These are phyloP conservation scores for Drosophila rellima DNA, from an alignment of 2,888 invertebrate species.

Conservation along the genomic window DNA sequence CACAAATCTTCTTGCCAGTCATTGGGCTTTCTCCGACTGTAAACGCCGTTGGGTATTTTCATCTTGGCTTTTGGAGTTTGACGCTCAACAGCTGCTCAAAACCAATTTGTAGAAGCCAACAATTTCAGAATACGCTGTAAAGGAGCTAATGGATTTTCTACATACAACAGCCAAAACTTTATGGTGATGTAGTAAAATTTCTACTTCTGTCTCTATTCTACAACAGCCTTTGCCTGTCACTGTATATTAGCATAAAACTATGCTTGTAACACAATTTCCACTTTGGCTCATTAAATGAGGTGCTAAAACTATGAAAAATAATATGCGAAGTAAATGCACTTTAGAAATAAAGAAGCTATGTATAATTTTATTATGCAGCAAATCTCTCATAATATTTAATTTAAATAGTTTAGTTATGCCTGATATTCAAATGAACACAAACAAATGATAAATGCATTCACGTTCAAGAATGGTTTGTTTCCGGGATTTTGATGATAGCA, in stretches of 20 bases:
- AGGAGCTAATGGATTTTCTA: conserved; percentile 36
- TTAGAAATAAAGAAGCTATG: too few species aligned
- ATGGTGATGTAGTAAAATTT: conserved; percentile 9
- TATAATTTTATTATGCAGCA: background rate
- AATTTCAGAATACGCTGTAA: conserved; percentile 6
- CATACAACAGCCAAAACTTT: background rate
- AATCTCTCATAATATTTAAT: background rate
- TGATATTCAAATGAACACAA: background rate
- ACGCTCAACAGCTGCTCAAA: background rate
- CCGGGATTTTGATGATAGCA: background rate
- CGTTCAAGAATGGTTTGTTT: background rate
- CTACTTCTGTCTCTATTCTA: background rate
- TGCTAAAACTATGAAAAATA: background rate
- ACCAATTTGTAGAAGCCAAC: conserved; percentile 12
- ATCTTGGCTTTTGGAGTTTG: conserved; percentile 23
- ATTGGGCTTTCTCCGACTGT: conserved; percentile 1
- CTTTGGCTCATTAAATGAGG: background rate
- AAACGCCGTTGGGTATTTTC: conserved; percentile 23
- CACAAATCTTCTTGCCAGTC: background rate
- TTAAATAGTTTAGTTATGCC: background rate
- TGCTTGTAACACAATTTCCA: conserved; percentile 1
- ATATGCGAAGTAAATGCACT: background rate
- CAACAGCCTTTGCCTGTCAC: conserved; percentile 4
- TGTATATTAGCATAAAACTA: background rate
- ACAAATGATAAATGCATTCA: background rate